Conservation (phyloP, 2,113 vertebrate species). For the Lampris megalopsis region DNA sequence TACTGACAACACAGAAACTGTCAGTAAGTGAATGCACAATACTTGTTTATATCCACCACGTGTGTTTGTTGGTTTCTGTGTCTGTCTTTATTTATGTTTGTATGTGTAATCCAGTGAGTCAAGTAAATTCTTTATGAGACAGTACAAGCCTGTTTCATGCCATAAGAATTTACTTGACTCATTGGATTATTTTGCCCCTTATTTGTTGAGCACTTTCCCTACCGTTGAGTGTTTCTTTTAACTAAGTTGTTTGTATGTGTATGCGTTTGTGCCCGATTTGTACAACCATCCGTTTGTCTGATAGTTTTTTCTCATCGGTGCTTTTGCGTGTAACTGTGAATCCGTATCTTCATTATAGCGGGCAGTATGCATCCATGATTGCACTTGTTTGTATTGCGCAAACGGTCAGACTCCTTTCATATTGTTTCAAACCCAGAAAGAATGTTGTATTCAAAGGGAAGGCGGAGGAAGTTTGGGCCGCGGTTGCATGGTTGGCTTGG, state of each 20-base stretch:
- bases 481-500: slow-evolving; percentile 75
- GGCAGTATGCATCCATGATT: slow-evolving; percentile 49
- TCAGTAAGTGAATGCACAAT: neutral
- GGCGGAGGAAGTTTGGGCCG: slow-evolving; percentile 74
- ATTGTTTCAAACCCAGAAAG: slow-evolving; percentile 70
- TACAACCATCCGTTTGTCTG: slow-evolving; percentile 24
- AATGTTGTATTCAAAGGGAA: slow-evolving; percentile 74
- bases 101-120: neutral
- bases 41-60: neutral
- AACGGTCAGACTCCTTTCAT: slow-evolving; percentile 63
- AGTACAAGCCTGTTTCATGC: too few species aligned
- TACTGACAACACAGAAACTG: slow-evolving; percentile 3
- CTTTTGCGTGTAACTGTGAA: slow-evolving; percentile 50
- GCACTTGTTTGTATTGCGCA: slow-evolving; percentile 69
- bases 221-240: too few species aligned
- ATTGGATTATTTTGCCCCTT: too few species aligned
- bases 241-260: neutral
- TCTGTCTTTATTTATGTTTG: slow-evolving; percentile 46
- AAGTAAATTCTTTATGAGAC: too few species aligned
- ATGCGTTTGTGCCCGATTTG: slow-evolving; percentile 30
- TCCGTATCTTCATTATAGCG: slow-evolving; percentile 33
- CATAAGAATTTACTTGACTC: too few species aligned
- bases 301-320: slow-evolving; percentile 49
- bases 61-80: neutral
- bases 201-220: too few species aligned